Percentiles rank a stretch among this genome's conserved stretches.
phyloP scores from a whole-genome alignment of 2,797 vertebrate species.

The Sphenopsis melanotis region DNA sequence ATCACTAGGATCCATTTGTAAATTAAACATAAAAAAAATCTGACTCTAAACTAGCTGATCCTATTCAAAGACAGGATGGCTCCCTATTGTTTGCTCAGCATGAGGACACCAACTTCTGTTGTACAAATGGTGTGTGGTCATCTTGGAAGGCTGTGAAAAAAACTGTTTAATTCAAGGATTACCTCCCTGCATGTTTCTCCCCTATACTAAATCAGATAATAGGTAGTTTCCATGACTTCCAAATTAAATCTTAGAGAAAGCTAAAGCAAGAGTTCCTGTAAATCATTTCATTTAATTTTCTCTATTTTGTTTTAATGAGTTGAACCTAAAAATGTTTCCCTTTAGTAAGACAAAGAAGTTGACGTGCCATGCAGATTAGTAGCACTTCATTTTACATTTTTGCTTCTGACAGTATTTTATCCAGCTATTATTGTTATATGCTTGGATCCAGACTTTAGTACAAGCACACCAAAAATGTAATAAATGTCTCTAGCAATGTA shows the following conservation, averaged over 20 bases:
- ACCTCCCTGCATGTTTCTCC: slow-evolving; percentile 96
- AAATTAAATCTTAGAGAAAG: slow-evolving; percentile 89
- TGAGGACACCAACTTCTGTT: slow-evolving; percentile 94
- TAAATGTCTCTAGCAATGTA: background rate
- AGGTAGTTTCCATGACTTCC: slow-evolving; percentile 99
- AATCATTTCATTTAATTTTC: slow-evolving; percentile 69
- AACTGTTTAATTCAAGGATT: slow-evolving; percentile 99
- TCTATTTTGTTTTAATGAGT: slow-evolving; percentile 32
- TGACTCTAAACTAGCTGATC: slow-evolving; percentile 86
- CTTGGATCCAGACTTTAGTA: background rate
- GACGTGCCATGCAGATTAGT: background rate
- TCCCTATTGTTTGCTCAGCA: slow-evolving; percentile 98
- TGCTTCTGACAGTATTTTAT: slow-evolving; percentile 24
- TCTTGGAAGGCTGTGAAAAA: slow-evolving; percentile 85
- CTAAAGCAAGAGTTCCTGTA: slow-evolving; percentile 80
- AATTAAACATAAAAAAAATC: slow-evolving; percentile 95
- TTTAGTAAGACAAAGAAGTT: slow-evolving; percentile 37
- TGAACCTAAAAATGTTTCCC: slow-evolving; percentile 43
- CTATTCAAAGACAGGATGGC: slow-evolving; percentile 98
- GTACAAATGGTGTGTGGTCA: slow-evolving; percentile 95
- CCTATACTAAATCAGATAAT: slow-evolving; percentile 96
- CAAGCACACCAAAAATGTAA: background rate
- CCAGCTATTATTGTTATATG: slow-evolving; percentile 3
- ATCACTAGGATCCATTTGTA: slow-evolving; percentile 98
- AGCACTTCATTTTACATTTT: slow-evolving; percentile 17